Evolutionary conservation across 2,113 vertebrate species (phyloP).

Genomic region (Struthidea cinerea): DNA sequence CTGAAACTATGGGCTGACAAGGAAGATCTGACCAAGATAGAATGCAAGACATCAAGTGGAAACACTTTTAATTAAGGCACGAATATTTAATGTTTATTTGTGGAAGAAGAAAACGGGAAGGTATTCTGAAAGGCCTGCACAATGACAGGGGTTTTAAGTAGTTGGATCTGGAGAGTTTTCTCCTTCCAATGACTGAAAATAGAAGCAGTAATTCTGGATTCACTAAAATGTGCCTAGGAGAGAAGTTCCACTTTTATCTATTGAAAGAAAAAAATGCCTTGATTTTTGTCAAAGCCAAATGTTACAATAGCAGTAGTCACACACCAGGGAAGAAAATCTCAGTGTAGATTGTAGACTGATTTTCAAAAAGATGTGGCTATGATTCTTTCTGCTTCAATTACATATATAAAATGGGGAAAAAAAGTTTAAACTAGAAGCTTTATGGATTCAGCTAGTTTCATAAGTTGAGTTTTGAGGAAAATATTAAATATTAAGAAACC

Average conservation of each 20-base stretch:
- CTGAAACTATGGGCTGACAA: background rate
- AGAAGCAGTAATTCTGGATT: background rate
- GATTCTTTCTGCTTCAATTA: background rate
- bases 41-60: slow-evolving; percentile 38
- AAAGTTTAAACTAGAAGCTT: background rate
- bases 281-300: background rate
- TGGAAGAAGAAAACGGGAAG: background rate
- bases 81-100: background rate
- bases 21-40: background rate
- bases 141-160: background rate
- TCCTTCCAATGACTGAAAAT: background rate
- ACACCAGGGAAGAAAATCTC: background rate
- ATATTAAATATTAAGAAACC: background rate
- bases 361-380: background rate
- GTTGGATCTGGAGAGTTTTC: background rate
- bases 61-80: slow-evolving; percentile 31
- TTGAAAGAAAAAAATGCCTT: background rate
- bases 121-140: background rate
- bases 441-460: background rate
- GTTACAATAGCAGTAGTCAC: background rate
- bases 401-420: background rate
- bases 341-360: background rate
- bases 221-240: background rate
- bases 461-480: background rate
- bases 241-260: background rate